Base-by-base conservation (phyloP, 2,888 invertebrate genomes). In the Salpingus planirostris region DNA sequence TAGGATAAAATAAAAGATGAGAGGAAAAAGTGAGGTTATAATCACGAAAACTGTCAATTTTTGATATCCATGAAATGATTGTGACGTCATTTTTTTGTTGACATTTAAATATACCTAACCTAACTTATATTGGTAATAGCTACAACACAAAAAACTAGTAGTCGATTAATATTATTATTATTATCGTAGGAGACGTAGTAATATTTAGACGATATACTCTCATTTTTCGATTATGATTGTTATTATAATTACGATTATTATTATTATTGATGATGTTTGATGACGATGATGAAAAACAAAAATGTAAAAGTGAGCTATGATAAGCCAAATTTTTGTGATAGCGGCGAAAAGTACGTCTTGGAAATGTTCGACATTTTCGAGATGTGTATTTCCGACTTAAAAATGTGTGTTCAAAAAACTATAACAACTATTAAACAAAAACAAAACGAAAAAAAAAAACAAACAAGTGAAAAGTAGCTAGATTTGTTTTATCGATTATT, bases 301-400 rank as follows among this genome's bases (percentile, higher is more conserved):
- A 31, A 39, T 21, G 28, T 28, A 34, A 39, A 35, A 23, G 27
- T 36, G 36, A 36, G 36, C 36, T 36, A 36, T 37, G 40, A 36
- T 36, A 49, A 47, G 51, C 51, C 51, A 52, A 52, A 48, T 46
- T 46, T 47, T 47, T 52, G 52, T 52, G 52, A 52, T 52, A 52
- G 49, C 35, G 38, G 30, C 33, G 40, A 47, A 46, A 43, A 34
- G 30, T 40, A 29, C 44, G 48, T 46, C 36, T 46, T 43, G 15
- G 33, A 34, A 39, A 27, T 33, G 31, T 18, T 14, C 15, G 24
- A 22, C 28, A 31, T 28, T 34, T 29, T 42, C 22, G 26, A 38
- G 33, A 33, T 33, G 25, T 35, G 28, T 21, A 31, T 36, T 37
- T 42, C 30, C 31, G 27, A 41, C 32, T 40, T 38, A 41, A 34